phyloP scores from a whole-genome alignment of 1,140 invertebrate genomes.

The Physella acuta region DNA sequence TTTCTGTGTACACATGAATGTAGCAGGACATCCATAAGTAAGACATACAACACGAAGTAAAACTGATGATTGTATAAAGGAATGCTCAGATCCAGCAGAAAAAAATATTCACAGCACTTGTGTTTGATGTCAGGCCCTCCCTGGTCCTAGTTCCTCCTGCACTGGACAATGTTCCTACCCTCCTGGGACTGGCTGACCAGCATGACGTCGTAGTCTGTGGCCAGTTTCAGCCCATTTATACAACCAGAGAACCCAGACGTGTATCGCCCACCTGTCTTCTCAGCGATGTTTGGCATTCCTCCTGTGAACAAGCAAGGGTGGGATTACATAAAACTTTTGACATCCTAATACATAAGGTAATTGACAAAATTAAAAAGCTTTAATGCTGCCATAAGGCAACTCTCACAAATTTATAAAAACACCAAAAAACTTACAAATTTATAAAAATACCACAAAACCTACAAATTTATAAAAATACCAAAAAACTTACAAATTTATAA shows the following conservation, averaged over 20 bases:
- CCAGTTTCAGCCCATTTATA: constrained; percentile 76
- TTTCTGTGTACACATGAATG: too few species aligned
- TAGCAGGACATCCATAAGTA: too few species aligned
- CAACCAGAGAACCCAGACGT: constrained; percentile 76
- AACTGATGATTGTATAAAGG: too few species aligned
- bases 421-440: background rate
- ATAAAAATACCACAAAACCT: background rate
- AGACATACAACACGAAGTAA: too few species aligned
- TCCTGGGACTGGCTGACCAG: constrained; percentile 66
- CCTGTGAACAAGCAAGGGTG: constrained; percentile 67
- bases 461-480: background rate
- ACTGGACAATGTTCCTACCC: constrained; percentile 55
- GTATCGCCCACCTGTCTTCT: constrained; percentile 71
- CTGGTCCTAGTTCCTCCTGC: constrained; percentile 28
- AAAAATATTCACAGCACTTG: too few species aligned
- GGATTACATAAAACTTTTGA: constrained; percentile 32
- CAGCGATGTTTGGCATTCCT: constrained; percentile 73
- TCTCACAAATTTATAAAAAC: background rate
- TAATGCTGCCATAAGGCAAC: background rate
- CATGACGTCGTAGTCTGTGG: constrained; percentile 74
- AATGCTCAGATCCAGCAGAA: too few species aligned
- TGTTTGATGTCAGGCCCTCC: too few species aligned
- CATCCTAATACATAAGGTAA: background rate
- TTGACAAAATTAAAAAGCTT: background rate
- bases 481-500: background rate